phyloP scores from a whole-genome alignment of 2,888 invertebrate species.

The Protodeltote pygarga region DNA sequence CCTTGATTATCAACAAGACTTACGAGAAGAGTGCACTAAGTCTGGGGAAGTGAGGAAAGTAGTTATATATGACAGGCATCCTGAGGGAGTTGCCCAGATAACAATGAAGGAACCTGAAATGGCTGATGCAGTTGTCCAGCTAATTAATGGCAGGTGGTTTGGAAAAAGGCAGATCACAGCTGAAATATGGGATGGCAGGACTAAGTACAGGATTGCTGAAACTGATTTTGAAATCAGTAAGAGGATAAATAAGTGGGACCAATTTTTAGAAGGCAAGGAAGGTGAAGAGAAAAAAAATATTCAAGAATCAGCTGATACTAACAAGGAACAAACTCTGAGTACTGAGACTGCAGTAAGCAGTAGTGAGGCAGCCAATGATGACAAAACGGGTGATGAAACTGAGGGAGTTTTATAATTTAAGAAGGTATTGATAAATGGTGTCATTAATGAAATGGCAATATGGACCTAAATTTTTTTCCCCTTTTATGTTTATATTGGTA shows the following conservation, averaged over 20 bases:
- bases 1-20: conserved; percentile 95
- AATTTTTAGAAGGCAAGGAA: conserved; percentile 90
- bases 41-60: conserved; percentile 97
- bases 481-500: no score
- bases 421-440: not conserved
- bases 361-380: not conserved
- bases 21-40: conserved; percentile 95
- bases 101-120: conserved; percentile 96
- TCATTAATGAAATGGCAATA: conserved; percentile 8
- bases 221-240: conserved; percentile 94
- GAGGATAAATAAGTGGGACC: conserved; percentile 95
- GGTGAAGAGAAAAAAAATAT: conserved; percentile 43
- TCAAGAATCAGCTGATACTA: conserved; percentile 11
- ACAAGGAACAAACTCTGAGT: conserved; percentile 17
- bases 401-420: conserved; percentile 13
- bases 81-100: conserved; percentile 97
- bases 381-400: not conserved
- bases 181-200: conserved; percentile 97
- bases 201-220: conserved; percentile 96
- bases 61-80: conserved; percentile 95
- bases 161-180: conserved; percentile 94
- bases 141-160: conserved; percentile 96
- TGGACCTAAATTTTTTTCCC: no score
- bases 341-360: no score
- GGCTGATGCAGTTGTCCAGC: conserved; percentile 95